A percentile compares a stretch with the other conserved stretches of the same genome.
phyloP scores from a whole-genome alignment of 2,113 vertebrate species.

The Alces alces region DNA sequence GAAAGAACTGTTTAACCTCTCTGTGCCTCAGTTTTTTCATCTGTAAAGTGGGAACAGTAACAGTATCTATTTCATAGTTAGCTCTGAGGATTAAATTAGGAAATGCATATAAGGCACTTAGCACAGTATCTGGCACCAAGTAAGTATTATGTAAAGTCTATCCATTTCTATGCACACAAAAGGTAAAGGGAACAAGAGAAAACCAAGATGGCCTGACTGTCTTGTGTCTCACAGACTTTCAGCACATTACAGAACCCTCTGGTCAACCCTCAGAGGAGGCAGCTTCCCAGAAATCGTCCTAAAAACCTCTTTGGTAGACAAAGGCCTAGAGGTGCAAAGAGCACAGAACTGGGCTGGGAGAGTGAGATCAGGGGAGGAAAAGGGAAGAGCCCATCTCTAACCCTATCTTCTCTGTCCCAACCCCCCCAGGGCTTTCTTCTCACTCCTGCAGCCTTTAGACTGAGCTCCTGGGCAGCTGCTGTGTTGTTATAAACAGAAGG shows the following conservation, averaged over 20 bases:
- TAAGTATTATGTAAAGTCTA: neutral
- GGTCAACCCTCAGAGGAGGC: neutral
- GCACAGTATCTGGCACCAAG: neutral
- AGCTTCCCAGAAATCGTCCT: neutral
- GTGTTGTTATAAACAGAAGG: neutral
- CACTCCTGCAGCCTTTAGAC: neutral
- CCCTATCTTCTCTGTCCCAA: neutral
- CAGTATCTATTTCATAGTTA: neutral
- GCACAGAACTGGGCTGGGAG: neutral
- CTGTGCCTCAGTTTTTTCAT: neutral
- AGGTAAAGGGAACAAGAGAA: neutral
- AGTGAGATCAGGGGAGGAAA: neutral
- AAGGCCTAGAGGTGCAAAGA: neutral
- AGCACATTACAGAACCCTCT: neutral
- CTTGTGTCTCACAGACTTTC: neutral
- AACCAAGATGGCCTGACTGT: neutral
- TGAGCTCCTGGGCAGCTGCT: neutral
- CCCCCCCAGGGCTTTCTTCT: neutral
- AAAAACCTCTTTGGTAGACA: neutral
- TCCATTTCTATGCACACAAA: neutral
- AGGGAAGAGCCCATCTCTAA: neutral
- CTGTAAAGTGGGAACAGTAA: neutral
- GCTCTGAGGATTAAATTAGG: neutral
- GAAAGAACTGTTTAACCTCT: neutral
- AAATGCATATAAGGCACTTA: neutral